Evolutionary conservation across 2,888 invertebrate species (phyloP).

Genomic region (Nezara viridula): DNA sequence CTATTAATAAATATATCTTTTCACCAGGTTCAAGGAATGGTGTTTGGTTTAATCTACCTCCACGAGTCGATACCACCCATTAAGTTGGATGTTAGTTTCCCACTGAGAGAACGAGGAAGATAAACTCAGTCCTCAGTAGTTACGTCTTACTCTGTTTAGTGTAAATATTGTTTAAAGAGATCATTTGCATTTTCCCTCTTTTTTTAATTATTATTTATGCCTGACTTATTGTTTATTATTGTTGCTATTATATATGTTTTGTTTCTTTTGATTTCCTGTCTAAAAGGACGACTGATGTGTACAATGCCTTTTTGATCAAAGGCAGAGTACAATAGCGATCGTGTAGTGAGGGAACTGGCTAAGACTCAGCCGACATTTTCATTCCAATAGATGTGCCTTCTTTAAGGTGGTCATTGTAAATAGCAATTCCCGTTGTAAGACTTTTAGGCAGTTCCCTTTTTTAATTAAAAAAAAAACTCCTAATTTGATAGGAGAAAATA

Average conservation of each 20-base stretch:
- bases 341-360: constrained; percentile 51
- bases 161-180: constrained; percentile 59
- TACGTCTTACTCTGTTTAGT: constrained; percentile 49
- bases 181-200: constrained; percentile 41
- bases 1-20: not conserved
- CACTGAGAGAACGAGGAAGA: constrained; percentile 40
- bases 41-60: constrained; percentile 57
- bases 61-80: constrained; percentile 27
- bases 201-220: constrained; percentile 51
- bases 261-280: constrained; percentile 27
- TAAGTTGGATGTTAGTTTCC: constrained; percentile 43
- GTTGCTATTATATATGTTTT: constrained; percentile 47
- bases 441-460: constrained; percentile 53
- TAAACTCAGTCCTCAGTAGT: constrained; percentile 46
- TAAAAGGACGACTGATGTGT: constrained; percentile 37
- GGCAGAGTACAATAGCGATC: constrained; percentile 27
- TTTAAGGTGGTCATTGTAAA: constrained; percentile 51
- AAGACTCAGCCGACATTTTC: constrained; percentile 47
- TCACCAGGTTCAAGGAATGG: constrained; percentile 49
- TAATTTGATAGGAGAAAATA: not conserved
- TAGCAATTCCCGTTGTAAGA: not conserved
- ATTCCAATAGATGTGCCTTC: constrained; percentile 56
- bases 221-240: constrained; percentile 51
- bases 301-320: constrained; percentile 50
- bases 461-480: constrained; percentile 12